Evolutionary conservation across 1,140 invertebrate genomes (phyloP), one percentile per base, ranked within the genome.

Genomic region (Acarapis woodi): DNA sequence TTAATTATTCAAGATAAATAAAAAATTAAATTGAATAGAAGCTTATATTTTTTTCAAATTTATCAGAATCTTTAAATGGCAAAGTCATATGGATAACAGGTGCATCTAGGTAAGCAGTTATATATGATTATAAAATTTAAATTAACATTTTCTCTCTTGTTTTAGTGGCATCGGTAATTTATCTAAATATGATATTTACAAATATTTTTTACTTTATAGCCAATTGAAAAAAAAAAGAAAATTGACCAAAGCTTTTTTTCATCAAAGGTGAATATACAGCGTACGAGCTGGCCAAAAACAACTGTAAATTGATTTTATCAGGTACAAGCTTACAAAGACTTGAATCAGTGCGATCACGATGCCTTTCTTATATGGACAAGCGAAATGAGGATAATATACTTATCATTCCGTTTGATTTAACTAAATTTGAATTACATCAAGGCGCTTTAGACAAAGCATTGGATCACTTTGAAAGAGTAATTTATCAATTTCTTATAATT

Each of bases 71-170:
- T 18, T 18, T 48, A n/a, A 32, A 29, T 10, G 41, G 39, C 2
- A 70, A 79, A 57, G 73, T 82, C 4, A 66, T 79, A 1, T 85
- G 78, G 71, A 72, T 87, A 45, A 80, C 73, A 2, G 78, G 80
- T 28, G 73, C 77, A 9, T 83, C 77, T 0, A 76, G 73, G n/a
- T n/a, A n/a, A n/a, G n/a, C n/a, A n/a, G n/a, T n/a, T n/a, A n/a
- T 46, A n/a, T 15, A 19, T 6, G 39, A 37, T 1, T 70, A 78
- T 55, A 73, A 82, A 4, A 66, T 78, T 1, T 83, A 78, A 71
- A 72, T 87, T 45, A 80, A 79, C 25, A 73, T 77, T 9, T 82
- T 76, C 0, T 76, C 73, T 58, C 78, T 79, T 33, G 8, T 8
- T 26, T 26, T 26, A 8, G n/a, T 35, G 21, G 24, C 8, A 35